These are phyloP conservation scores for Galeopterus variegatus DNA, from an alignment of 2,113 vertebrate species.

Conservation along the genomic window DNA sequence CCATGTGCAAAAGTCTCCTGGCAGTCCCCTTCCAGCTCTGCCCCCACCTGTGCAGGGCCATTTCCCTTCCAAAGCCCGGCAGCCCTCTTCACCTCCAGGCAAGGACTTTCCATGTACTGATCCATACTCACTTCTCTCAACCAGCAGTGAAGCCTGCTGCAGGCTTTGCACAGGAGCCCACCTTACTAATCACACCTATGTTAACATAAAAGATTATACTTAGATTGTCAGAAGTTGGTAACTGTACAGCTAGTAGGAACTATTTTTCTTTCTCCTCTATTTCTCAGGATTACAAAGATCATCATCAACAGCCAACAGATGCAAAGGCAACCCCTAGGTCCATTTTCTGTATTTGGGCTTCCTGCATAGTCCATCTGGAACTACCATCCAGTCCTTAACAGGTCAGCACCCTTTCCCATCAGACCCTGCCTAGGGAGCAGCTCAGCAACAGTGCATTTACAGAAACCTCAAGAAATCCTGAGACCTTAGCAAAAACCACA, in stretches of 20 bases:
- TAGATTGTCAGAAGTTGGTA: neutral
- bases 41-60: neutral
- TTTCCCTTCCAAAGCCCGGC: neutral
- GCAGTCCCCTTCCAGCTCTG: neutral
- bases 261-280: neutral
- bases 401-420: neutral
- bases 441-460: neutral
- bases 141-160: neutral
- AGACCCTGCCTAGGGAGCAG: too few relatives aligned
- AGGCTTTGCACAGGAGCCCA: neutral
- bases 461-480: neutral
- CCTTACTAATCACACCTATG: neutral
- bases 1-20: neutral
- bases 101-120: neutral
- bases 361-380: neutral
- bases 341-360: neutral
- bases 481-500: conserved; percentile 3
- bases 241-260: neutral
- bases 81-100: neutral
- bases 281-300: conserved; percentile 10
- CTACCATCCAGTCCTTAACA: neutral
- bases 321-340: neutral
- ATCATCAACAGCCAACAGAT: neutral
- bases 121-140: neutral
- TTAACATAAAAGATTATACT: conserved; percentile 10